These are phyloP conservation scores for Oscheius sp. DNA, from an alignment of 2,888 invertebrate genomes.

Conservation along the genomic window DNA sequence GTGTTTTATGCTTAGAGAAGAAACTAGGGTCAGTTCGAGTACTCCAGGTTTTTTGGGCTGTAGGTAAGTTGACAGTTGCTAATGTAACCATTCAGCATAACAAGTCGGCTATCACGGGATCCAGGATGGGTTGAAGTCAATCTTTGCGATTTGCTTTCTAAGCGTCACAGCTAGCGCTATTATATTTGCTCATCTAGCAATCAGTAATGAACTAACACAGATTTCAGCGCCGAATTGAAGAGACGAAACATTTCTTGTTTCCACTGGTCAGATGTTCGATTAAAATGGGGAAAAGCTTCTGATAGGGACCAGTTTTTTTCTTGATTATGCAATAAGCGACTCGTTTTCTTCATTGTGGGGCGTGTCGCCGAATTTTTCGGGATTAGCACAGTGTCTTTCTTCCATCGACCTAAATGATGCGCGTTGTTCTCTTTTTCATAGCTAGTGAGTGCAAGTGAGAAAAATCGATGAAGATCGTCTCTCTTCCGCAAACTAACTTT, in stretches of 20 bases:
- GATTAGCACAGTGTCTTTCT: constrained; percentile 24
- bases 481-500: neutral
- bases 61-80: too few species aligned
- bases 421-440: constrained; percentile 27
- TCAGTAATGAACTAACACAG: constrained; percentile 6
- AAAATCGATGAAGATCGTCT: constrained; percentile 16
- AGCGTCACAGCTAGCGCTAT: constrained; percentile 11
- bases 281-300: neutral
- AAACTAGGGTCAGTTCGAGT: too few species aligned
- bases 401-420: constrained; percentile 29
- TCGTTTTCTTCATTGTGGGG: constrained; percentile 29
- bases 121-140: too few species aligned
- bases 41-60: too few species aligned
- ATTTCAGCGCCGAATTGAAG: neutral
- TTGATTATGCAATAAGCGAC: constrained; percentile 31
- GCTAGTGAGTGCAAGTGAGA: constrained; percentile 27
- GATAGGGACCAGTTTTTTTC: constrained; percentile 2
- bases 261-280: neutral
- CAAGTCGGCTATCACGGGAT: too few species aligned
- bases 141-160: too few species aligned
- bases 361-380: constrained; percentile 29
- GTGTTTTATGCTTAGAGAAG: too few species aligned
- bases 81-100: too few species aligned
- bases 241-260: neutral
- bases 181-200: constrained; percentile 21